Conservation (phyloP, 2,113 vertebrate species). For the Grammomys dolichurus region DNA sequence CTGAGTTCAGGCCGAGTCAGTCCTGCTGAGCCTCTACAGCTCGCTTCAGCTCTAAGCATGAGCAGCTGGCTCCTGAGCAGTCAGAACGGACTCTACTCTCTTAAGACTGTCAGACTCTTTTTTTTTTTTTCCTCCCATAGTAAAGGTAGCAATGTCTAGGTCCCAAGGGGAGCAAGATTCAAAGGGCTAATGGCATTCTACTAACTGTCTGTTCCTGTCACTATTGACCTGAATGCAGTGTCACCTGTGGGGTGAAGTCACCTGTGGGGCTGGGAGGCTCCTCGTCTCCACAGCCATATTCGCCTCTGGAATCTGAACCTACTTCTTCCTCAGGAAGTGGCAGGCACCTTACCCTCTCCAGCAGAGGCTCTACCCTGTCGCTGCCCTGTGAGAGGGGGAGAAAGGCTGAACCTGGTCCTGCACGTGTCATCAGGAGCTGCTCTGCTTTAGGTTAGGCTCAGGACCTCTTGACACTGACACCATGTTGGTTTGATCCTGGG, state of each 20-base stretch:
- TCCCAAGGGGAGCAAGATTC: neutral
- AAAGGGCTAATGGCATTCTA: neutral
- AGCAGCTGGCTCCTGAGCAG: neutral
- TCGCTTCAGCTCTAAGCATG: accelerated
- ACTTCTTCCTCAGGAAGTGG: neutral
- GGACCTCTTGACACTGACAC: neutral
- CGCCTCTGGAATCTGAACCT: neutral
- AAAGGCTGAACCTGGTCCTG: neutral
- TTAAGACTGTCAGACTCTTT: neutral
- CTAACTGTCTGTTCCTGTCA: neutral
- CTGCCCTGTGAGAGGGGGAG: neutral
- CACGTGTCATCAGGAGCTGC: neutral
- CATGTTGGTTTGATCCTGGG: neutral
- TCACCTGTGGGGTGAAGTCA: neutral
- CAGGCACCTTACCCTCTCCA: neutral
- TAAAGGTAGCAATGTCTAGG: neutral
- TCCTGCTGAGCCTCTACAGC: neutral
- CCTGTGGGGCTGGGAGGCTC: no score
- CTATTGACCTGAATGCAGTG: neutral
- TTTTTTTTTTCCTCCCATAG: neutral
- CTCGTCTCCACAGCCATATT: neutral
- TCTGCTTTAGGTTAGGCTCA: neutral
- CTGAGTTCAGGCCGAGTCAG: neutral
- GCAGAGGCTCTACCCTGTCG: neutral
- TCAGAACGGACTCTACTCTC: neutral